Conservation (phyloP, 1,140 invertebrate species). For the Bursaphelenchus mucronatus region DNA sequence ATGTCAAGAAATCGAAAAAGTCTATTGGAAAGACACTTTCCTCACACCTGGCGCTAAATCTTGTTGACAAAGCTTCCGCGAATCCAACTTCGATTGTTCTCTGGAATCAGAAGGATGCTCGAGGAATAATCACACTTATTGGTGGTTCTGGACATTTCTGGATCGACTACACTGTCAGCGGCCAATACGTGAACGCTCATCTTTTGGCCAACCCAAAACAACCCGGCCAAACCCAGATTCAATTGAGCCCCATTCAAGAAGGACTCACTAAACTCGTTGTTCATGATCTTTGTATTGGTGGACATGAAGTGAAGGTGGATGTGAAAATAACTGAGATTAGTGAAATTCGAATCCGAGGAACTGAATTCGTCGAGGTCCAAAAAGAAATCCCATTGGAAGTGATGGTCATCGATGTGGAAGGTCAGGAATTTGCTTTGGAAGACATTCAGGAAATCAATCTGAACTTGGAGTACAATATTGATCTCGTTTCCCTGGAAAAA, state of each 20-base stretch:
- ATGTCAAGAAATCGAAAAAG: too few relatives aligned
- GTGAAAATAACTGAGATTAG: constrained; percentile 21
- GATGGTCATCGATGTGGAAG: constrained; percentile 9
- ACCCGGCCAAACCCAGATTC: not conserved
- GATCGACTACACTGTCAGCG: constrained; percentile 18
- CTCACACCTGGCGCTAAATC: constrained; percentile 18
- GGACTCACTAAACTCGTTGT: not conserved
- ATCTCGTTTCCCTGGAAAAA: constrained; percentile 1
- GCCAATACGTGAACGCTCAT: not conserved
- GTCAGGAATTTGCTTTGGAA: constrained; percentile 15
- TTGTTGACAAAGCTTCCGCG: constrained; percentile 8
- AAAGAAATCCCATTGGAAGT: not conserved
- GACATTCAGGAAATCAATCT: constrained; percentile 12
- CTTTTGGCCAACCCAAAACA: not conserved
- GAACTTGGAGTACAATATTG: not conserved
- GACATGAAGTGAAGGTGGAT: not conserved
- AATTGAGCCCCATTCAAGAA: constrained; percentile 14
- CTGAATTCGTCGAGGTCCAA: constrained; percentile 7
- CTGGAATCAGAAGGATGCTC: constrained; percentile 18
- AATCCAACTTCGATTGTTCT: constrained; percentile 17
- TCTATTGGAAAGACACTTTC: not conserved
- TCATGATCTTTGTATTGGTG: constrained; percentile 20
- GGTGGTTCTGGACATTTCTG: constrained; percentile 30
- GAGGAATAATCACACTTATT: not conserved
- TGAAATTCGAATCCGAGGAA: constrained; percentile 12